Base-by-base conservation (phyloP, 2,797 vertebrate species). In the Etheostoma nigrum region DNA sequence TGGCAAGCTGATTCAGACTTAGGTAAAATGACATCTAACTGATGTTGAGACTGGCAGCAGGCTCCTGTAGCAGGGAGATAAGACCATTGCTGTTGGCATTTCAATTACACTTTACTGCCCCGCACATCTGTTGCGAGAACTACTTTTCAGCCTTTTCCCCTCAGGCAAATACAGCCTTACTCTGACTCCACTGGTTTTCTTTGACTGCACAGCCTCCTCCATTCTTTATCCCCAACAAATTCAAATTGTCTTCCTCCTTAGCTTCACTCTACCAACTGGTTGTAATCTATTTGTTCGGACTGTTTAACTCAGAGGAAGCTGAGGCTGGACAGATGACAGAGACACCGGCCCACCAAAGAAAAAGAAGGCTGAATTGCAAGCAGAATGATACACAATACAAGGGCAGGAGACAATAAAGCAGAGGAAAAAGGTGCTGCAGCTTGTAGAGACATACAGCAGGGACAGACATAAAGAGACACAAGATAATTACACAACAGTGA, bases 21-120 rank as follows among this genome's bases (percentile, higher is more conserved):
- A 93, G 95, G 95, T 96, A 95, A 96, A 95, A 96, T 95, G 95
- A 96, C 95, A 95, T 96, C 95, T 95, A 96, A 96, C 95, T 96
- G 95, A 96, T 96, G 95, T 95, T 95, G 94, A 95, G 95, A 95
- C 94, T 94, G 93, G 93, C 95, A 95, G 95, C 93, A 92, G 93
- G 95, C 95, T 96, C 94, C 95, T 96, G 95, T 95, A 95, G 93
- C 90, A 89, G 87, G 85, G 93, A 95, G 95, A 96, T 96, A 96
- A 96, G 95, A 95, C 94, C 94, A 95, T 95, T 93, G 95, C 95
- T 95, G 94, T 94, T 96, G 95, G 95, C 95, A 95, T 96, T 96
- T 96, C 95, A 96, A 96, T 96, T 96, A 96, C 95, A 95, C 95
- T 95, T 95, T 95, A 95, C 94, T 96, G 95, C 94, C 95, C 95